Evolutionary conservation across 30 jellyfish, hydroid and myxozoan species (phyloP).

Genomic region (Hydractinia echinata): DNA sequence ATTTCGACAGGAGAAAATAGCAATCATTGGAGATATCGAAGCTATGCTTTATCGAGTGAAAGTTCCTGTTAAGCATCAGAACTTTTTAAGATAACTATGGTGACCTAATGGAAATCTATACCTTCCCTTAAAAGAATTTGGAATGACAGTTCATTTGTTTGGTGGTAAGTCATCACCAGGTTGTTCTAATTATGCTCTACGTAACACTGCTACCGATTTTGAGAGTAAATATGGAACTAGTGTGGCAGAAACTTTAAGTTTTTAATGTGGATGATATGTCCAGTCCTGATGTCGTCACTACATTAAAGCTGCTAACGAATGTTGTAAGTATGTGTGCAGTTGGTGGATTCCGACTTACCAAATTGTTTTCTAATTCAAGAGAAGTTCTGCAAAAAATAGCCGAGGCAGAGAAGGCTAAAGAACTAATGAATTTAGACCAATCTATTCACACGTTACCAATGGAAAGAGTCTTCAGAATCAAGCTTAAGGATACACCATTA

Average conservation of each 20-base stretch:
- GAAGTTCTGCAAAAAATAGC: background rate
- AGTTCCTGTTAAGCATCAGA: conserved; percentile 15
- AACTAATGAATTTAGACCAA: background rate
- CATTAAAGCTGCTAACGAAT: background rate
- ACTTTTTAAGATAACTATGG: conserved; percentile 33
- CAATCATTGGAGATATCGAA: no score
- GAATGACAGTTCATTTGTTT: conserved; percentile 9
- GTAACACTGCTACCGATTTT: no score
- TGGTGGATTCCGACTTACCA: conserved; percentile 26
- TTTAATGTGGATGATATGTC: no score
- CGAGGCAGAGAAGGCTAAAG: background rate
- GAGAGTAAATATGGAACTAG: background rate
- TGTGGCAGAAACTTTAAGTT: background rate
- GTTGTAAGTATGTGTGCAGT: conserved; percentile 1
- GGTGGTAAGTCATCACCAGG: conserved; percentile 4
- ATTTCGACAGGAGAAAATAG: conserved; percentile 32
- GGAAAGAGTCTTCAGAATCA: no score
- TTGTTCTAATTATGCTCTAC: background rate
- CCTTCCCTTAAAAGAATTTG: background rate
- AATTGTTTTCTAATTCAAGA: background rate
- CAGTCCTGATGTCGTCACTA: background rate
- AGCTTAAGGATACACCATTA: no score
- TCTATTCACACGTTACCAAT: background rate
- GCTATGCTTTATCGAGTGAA: no score
- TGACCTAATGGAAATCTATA: conserved; percentile 4